These are phyloP conservation scores for Geopemphigus sp. DNA, from an alignment of 1,140 invertebrate genomes.

Conservation along the genomic window DNA sequence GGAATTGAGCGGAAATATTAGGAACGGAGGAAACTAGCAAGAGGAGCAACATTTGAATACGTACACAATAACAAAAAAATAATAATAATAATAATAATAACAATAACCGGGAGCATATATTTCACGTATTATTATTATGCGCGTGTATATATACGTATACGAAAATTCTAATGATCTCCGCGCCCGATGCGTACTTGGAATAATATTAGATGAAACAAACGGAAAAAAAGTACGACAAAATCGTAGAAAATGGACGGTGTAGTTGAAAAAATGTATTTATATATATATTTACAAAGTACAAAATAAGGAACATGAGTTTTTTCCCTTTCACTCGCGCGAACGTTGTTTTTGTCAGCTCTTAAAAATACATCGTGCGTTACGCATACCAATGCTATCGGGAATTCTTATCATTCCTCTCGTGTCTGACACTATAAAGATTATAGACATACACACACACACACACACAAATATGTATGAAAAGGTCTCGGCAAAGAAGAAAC, in stretches of 20 bases:
- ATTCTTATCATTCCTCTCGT: neutral
- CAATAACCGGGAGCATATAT: neutral
- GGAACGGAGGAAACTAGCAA: neutral
- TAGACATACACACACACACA: no score
- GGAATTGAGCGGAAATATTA: neutral
- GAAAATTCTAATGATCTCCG: no score
- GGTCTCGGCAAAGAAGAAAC: no score
- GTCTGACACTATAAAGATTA: neutral
- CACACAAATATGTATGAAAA: no score
- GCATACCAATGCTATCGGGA: slow-evolving; percentile 4
- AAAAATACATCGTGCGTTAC: neutral
- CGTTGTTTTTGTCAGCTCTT: neutral
- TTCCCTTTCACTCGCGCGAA: no score
- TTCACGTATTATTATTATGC: no score
- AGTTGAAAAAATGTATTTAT: neutral
- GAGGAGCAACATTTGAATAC: neutral
- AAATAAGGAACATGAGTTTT: neutral
- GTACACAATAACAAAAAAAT: neutral
- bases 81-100: neutral
- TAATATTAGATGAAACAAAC: no score
- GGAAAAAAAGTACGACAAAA: neutral
- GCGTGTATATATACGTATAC: no score
- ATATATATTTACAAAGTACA: neutral
- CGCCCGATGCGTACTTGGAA: no score
- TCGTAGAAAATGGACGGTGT: neutral